A percentile compares a stretch with the other conserved stretches of the same genome.
phyloP scores from a whole-genome alignment of 2,888 invertebrate genomes.

The Phorcus lineatus region DNA sequence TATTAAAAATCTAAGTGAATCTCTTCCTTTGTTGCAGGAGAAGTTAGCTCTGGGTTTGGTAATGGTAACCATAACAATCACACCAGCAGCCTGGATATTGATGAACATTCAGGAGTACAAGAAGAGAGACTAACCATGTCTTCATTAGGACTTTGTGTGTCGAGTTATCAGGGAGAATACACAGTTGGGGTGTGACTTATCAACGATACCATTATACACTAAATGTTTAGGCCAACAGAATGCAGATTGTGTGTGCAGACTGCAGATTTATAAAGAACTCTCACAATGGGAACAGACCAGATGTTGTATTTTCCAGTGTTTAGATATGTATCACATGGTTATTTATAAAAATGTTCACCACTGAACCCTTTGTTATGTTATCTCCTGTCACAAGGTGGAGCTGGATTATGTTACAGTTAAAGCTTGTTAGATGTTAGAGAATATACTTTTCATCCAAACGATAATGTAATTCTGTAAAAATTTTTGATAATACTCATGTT shows the following conservation, averaged over 20 bases:
- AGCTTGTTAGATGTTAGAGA: no score
- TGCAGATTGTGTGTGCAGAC: no score
- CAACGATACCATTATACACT: no score
- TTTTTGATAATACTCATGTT: no score
- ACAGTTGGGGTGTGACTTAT: no score
- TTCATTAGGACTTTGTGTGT: conserved; percentile 12
- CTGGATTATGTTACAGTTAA: no score
- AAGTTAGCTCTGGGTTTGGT: conserved; percentile 30
- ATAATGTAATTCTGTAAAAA: no score
- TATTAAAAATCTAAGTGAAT: no score
- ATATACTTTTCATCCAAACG: no score
- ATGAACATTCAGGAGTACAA: conserved; percentile 36
- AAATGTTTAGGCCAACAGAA: no score
- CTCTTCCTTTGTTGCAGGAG: conserved; percentile 35
- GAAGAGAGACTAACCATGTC: conserved; percentile 28
- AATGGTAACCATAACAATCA: conserved; percentile 10
- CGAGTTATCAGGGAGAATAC: not conserved
- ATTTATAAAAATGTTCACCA: not conserved
- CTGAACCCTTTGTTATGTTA: not conserved
- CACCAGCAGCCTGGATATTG: conserved; percentile 36
- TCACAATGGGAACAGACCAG: not conserved
- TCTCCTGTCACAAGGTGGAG: not conserved
- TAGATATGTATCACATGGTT: conserved; percentile 10
- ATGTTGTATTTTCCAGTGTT: conserved; percentile 5
- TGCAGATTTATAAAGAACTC: no score